These are phyloP conservation scores for Catajapyx aquilonaris DNA, from an alignment of 1,140 invertebrate genomes.

Conservation along the genomic window DNA sequence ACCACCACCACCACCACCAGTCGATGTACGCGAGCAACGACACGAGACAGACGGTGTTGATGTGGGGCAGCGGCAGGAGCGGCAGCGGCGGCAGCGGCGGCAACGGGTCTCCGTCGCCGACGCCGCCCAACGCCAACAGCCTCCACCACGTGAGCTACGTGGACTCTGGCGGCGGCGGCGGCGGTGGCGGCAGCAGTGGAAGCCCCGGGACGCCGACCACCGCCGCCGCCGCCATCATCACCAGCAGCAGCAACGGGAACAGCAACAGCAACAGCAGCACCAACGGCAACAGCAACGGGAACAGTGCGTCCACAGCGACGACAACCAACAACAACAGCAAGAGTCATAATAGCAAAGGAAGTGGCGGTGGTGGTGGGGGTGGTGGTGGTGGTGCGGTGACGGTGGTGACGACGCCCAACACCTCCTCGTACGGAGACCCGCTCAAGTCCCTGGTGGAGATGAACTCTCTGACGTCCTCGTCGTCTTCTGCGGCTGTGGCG, in stretches of 20 bases:
- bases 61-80: constrained; percentile 44
- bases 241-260: not conserved
- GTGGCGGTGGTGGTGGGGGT: too few species aligned
- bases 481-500: constrained; percentile 12
- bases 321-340: too few species aligned
- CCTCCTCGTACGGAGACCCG: constrained; percentile 22
- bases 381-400: constrained; percentile 3
- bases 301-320: too few species aligned
- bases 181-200: too few species aligned
- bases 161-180: constrained; percentile 15
- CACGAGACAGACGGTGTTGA: constrained; percentile 57
- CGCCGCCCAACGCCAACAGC: constrained; percentile 6
- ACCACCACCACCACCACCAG: not conserved
- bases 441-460: constrained; percentile 35
- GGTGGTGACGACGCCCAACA: not conserved
- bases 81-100: constrained; percentile 15
- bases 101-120: constrained; percentile 22
- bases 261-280: too few species aligned
- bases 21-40: constrained; percentile 18
- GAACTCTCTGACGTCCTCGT: constrained; percentile 21
- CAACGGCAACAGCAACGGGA: not conserved
- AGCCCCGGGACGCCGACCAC: constrained; percentile 24
- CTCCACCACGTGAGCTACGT: not conserved
- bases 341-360: too few species aligned
- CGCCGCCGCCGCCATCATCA: constrained; percentile 18